Conservation (phyloP, 2,888 invertebrate species). For the Rotaria macrura region DNA sequence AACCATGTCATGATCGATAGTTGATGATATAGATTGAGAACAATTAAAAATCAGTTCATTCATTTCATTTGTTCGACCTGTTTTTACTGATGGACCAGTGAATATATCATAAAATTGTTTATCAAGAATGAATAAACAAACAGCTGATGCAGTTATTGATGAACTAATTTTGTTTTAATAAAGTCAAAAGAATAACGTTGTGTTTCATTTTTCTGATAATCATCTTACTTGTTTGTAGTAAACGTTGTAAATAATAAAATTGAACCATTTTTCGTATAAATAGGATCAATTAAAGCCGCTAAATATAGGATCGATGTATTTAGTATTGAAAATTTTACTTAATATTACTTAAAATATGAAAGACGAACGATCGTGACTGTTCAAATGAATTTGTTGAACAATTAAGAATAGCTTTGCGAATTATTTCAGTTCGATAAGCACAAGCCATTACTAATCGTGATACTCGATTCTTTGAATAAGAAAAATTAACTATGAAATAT, state of each 20-base stretch:
- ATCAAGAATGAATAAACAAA: background rate
- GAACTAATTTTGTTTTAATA: background rate
- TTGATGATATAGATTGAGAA: background rate
- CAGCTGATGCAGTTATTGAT: background rate
- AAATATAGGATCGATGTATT: background rate
- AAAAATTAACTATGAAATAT: background rate
- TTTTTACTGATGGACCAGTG: constrained; percentile 2
- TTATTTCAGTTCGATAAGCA: constrained; percentile 9
- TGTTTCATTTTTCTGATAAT: background rate
- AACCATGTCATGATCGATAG: background rate
- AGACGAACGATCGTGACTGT: background rate
- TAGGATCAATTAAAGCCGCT: background rate
- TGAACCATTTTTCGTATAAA: background rate
- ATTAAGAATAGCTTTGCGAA: background rate
- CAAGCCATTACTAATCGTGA: background rate
- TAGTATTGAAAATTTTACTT: background rate
- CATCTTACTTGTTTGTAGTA: background rate
- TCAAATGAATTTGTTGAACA: background rate
- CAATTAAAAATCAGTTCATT: background rate
- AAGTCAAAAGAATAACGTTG: background rate
- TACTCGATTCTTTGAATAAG: background rate
- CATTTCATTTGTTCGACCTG: background rate
- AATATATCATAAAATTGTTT: constrained; percentile 13
- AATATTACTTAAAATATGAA: constrained; percentile 15
- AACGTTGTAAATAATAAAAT: background rate